phyloP scores from a whole-genome alignment of 2,113 vertebrate genomes.

The Lophius piscatorius region DNA sequence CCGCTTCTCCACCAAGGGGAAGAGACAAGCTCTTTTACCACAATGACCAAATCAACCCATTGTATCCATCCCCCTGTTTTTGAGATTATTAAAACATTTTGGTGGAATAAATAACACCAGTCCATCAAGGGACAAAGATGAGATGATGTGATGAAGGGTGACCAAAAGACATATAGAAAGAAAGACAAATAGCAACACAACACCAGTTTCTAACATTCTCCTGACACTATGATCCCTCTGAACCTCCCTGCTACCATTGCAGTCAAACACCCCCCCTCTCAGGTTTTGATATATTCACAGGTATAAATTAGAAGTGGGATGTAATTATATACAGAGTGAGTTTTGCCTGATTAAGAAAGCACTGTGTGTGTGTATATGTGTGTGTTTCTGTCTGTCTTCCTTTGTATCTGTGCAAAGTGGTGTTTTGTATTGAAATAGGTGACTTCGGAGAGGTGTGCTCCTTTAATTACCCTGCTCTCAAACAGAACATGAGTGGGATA shows the following conservation, averaged over 20 bases:
- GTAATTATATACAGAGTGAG: constrained; percentile 74
- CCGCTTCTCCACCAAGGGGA: too few relatives aligned
- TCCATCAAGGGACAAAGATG: too few relatives aligned
- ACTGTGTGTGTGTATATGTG: constrained; percentile 11
- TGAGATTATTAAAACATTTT: too few relatives aligned
- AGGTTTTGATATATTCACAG: constrained; percentile 77
- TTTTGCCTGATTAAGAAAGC: constrained; percentile 44
- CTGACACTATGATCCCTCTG: constrained; percentile 35
- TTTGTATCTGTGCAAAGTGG: constrained; percentile 65
- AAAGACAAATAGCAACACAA: not conserved
- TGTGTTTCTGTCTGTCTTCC: constrained; percentile 6
- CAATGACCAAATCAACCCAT: too few relatives aligned
- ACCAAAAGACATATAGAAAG: not conserved
- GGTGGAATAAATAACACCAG: too few relatives aligned
- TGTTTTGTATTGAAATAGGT: constrained; percentile 82
- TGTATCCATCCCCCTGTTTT: too few relatives aligned
- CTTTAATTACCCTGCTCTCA: constrained; percentile 85
- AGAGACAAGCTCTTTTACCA: too few relatives aligned
- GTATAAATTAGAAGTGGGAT: constrained; percentile 78
- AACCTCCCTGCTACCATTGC: constrained; percentile 11
- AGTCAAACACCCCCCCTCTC: constrained; percentile 14
- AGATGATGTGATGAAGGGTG: not conserved
- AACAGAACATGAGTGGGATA: constrained; percentile 84
- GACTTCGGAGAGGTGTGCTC: constrained; percentile 79
- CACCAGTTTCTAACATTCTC: constrained; percentile 40